Evolutionary conservation across 2,888 invertebrate species (phyloP).

Genomic region (Agrochola macilenta): DNA sequence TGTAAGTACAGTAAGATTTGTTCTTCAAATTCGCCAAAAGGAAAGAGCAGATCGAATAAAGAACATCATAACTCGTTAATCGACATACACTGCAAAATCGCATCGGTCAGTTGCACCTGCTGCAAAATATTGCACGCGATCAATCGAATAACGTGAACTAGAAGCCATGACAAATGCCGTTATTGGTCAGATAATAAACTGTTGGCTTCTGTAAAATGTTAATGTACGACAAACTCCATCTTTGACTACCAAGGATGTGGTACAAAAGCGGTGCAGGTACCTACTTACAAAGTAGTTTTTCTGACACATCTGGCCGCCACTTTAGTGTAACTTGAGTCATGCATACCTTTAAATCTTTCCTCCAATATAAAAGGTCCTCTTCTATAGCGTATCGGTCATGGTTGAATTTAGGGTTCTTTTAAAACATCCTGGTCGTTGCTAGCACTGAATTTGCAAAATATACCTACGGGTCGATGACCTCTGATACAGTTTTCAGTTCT

Average conservation of each 20-base stretch:
- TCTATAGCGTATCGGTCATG: not conserved
- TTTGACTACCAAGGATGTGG: not conserved
- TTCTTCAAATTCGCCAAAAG: not conserved
- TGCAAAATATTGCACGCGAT: conserved; percentile 58
- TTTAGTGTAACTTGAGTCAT: not conserved
- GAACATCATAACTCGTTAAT: conserved; percentile 38
- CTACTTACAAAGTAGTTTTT: not conserved
- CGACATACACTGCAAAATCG: conserved; percentile 35
- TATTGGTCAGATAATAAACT: conserved; percentile 45
- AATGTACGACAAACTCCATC: not conserved
- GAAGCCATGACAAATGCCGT: conserved; percentile 53
- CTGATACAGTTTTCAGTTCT: conserved; percentile 26
- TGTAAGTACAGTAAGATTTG: too few relatives aligned
- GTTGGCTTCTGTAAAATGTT: conserved; percentile 26
- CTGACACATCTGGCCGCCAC: not conserved
- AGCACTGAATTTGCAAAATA: conserved; percentile 13
- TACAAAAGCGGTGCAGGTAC: not conserved
- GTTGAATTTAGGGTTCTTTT: not conserved
- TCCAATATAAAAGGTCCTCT: not conserved
- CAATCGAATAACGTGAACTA: conserved; percentile 50
- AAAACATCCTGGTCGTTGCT: not conserved
- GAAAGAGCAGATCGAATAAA: not conserved
- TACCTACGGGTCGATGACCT: conserved; percentile 21
- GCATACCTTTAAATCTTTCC: not conserved
- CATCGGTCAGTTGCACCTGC: conserved; percentile 52